phyloP scores from a whole-genome alignment of 1,140 invertebrate species.

The Ectropis grisescens region DNA sequence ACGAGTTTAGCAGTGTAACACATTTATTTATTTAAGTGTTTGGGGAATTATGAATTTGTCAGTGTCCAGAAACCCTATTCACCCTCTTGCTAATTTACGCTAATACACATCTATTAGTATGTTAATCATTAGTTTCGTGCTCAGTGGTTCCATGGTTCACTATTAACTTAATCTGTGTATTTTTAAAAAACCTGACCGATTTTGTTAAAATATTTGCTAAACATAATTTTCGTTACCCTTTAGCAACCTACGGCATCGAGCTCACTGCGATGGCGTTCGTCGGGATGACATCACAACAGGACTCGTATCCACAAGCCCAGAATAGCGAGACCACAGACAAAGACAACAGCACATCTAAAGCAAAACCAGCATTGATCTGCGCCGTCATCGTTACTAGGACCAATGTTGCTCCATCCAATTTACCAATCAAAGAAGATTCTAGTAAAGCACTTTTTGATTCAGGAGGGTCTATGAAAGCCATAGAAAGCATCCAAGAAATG shows the following conservation, averaged over 20 bases:
- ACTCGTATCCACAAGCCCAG: slow-evolving; percentile 38
- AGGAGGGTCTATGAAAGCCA: slow-evolving; percentile 36
- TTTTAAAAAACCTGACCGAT: no score
- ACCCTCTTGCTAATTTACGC: no score
- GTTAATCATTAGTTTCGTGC: no score
- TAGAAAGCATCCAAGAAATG: slow-evolving; percentile 61
- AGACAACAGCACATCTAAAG: slow-evolving; percentile 42
- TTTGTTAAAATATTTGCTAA: no score
- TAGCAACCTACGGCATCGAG: slow-evolving; percentile 49
- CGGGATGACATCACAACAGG: slow-evolving; percentile 46
- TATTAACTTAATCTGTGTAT: no score
- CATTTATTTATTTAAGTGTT: no score
- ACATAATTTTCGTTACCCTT: no score
- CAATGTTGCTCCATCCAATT: slow-evolving; percentile 27
- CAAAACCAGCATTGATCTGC: slow-evolving; percentile 52
- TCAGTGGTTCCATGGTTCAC: no score
- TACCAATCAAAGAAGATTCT: slow-evolving; percentile 44
- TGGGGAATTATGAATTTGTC: no score
- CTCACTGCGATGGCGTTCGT: slow-evolving; percentile 57
- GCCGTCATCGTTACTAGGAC: slow-evolving; percentile 44
- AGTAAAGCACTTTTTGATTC: slow-evolving; percentile 57
- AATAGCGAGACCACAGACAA: slow-evolving; percentile 37
- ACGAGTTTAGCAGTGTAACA: no score
- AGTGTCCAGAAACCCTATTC: no score
- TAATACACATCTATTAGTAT: no score